phyloP scores from a whole-genome alignment of 1,140 invertebrate genomes.

The Calosoma granatense region DNA sequence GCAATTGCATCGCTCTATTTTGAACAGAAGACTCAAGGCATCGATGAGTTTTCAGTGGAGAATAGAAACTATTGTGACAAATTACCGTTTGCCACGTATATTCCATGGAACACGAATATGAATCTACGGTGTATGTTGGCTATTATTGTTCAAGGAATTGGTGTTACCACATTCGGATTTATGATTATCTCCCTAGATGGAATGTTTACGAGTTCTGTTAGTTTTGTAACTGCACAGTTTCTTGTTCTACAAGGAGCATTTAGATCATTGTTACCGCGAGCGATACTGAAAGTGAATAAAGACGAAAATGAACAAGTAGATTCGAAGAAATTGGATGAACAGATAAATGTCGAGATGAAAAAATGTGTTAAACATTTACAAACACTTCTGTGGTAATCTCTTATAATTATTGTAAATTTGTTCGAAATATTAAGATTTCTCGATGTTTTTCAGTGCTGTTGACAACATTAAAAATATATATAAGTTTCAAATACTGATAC shows the following conservation, averaged over 20 bases:
- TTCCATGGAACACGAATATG: neutral
- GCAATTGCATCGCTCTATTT: neutral
- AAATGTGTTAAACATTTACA: constrained; percentile 27
- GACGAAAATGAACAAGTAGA: constrained; percentile 11
- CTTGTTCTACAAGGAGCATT: constrained; percentile 28
- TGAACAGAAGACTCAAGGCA: too few species aligned
- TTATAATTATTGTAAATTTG: constrained; percentile 1
- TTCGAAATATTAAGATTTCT: too few species aligned
- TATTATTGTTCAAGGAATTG: neutral
- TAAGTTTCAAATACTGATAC: constrained; percentile 24
- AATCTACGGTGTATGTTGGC: neutral
- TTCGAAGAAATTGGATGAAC: constrained; percentile 12
- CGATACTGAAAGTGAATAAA: constrained; percentile 3
- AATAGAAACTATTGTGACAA: neutral
- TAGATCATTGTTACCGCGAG: constrained; percentile 19
- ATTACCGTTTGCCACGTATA: neutral
- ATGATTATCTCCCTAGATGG: neutral
- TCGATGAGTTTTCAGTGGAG: too few species aligned
- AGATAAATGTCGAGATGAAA: constrained; percentile 24
- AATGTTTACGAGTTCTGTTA: constrained; percentile 30
- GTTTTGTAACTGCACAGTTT: constrained; percentile 23
- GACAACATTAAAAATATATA: constrained; percentile 23
- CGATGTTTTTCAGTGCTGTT: constrained; percentile 19
- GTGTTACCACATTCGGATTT: neutral
- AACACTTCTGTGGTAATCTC: constrained; percentile 20